phyloP scores from a whole-genome alignment of 1,140 invertebrate genomes.

The Myzus persicae region DNA sequence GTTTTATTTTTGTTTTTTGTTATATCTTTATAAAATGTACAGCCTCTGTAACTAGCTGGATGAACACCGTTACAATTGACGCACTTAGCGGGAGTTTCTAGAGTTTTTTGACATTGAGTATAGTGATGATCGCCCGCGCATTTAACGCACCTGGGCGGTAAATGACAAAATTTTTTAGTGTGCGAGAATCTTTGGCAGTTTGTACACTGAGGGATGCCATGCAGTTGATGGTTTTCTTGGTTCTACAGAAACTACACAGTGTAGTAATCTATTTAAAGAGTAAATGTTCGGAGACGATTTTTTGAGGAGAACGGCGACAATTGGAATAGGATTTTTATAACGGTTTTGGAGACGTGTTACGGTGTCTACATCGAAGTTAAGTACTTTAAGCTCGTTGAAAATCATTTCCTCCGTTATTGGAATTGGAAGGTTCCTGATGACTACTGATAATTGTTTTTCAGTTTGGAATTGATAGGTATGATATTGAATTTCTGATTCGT shows the following conservation, averaged over 20 bases:
- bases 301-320: neutral
- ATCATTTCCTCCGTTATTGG: neutral
- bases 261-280: neutral
- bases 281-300: neutral
- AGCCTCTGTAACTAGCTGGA: no score
- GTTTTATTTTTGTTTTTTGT: no score
- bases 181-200: neutral
- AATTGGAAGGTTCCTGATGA: neutral
- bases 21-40: no score
- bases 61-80: no score
- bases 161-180: no score
- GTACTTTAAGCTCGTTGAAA: neutral
- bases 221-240: neutral
- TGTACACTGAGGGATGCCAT: neutral
- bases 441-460: neutral
- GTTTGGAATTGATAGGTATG: neutral
- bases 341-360: conserved; percentile 14
- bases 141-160: no score
- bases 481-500: neutral
- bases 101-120: no score
- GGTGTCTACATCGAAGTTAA: neutral
- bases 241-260: neutral
- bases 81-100: no score
- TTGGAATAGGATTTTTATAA: neutral
- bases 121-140: no score